phyloP scores from a whole-genome alignment of 2,797 vertebrate genomes.

The Eupleurogrammus muticus region DNA sequence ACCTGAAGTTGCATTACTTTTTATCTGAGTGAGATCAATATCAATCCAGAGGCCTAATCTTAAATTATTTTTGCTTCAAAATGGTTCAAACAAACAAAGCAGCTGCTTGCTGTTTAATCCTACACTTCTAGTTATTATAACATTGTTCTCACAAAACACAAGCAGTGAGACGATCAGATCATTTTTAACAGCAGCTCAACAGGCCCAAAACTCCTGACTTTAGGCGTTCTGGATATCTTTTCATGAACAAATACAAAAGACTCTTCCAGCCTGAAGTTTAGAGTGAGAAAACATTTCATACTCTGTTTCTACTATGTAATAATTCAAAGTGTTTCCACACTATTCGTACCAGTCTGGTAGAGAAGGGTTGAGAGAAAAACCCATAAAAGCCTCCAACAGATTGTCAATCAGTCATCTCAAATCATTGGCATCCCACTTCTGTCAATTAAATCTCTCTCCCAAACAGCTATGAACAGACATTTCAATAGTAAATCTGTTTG shows the following conservation, averaged over 20 bases:
- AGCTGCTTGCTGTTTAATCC: background rate
- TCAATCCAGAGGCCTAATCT: constrained; percentile 42
- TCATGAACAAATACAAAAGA: background rate
- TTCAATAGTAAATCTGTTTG: background rate
- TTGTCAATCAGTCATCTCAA: background rate
- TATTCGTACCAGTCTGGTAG: background rate
- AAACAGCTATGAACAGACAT: background rate
- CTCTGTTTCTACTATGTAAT: constrained; percentile 4
- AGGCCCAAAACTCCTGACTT: background rate
- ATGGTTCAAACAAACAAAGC: constrained; percentile 17
- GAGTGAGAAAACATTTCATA: constrained; percentile 4
- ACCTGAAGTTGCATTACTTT: constrained; percentile 22
- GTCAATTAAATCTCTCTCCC: constrained; percentile 3
- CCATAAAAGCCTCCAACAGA: background rate
- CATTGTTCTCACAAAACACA: background rate
- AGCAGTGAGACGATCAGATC: constrained; percentile 1
- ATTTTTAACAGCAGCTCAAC: background rate
- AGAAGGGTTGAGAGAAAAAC: background rate
- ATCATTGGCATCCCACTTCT: background rate
- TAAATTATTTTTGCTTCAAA: constrained; percentile 3
- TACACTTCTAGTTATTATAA: constrained; percentile 7
- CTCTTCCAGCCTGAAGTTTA: constrained; percentile 2
- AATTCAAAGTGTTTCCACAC: constrained; percentile 6
- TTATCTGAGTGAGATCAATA: constrained; percentile 18
- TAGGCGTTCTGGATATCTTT: background rate